A percentile compares a stretch with the other conserved stretches of the same genome.
phyloP scores from a whole-genome alignment of 2,113 vertebrate species.

The Gavialis gangeticus region DNA sequence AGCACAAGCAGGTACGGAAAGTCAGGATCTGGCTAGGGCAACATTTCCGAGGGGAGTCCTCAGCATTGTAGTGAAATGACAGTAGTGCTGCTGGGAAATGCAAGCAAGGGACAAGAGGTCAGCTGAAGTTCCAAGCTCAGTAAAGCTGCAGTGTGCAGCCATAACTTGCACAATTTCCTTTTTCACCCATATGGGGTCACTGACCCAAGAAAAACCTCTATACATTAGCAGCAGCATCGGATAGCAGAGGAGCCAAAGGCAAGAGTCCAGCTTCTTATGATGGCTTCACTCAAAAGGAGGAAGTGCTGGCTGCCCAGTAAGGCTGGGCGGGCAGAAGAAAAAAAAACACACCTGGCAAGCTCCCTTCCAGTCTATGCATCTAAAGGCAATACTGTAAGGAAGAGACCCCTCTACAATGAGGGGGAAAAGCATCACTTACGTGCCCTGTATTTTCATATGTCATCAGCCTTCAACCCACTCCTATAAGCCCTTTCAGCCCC shows the following conservation, averaged over 20 bases:
- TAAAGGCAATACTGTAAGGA: neutral
- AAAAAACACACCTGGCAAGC: neutral
- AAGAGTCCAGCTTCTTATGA: neutral
- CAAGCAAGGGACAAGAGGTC: neutral
- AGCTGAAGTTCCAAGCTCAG: neutral
- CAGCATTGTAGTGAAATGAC: fast-evolving
- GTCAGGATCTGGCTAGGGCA: neutral
- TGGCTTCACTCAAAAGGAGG: fast-evolving
- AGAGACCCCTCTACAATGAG: neutral
- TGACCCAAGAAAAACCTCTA: neutral
- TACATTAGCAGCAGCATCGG: neutral
- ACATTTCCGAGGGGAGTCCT: neutral
- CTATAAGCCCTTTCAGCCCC: neutral
- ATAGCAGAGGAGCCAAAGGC: neutral
- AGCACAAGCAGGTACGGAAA: neutral
- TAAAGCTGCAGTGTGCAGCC: fast-evolving
- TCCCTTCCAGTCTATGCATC: neutral
- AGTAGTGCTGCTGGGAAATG: neutral
- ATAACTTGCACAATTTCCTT: fast-evolving
- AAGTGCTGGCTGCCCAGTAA: neutral
- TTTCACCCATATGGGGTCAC: fast-evolving
- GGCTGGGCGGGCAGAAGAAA: neutral
- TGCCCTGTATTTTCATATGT: neutral
- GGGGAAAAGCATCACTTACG: neutral
- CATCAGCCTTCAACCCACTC: fast-evolving